Evolutionary conservation across 1,140 invertebrate species (phyloP), one percentile per base, ranked within the genome.

Genomic region (Ceratina calcarata): DNA sequence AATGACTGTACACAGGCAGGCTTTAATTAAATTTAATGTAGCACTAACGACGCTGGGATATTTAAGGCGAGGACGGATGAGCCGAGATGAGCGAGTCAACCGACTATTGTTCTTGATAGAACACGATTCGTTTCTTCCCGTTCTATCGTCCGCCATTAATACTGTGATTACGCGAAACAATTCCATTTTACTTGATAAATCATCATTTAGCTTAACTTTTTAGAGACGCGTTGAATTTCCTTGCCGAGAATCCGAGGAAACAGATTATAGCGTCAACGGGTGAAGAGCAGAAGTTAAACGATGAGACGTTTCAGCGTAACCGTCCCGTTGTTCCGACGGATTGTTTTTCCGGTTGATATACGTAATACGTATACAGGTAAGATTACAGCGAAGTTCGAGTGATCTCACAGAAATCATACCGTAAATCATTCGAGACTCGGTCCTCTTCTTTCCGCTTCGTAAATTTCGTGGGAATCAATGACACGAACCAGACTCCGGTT

Each of bases 1-100:
- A 70, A 60, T 55, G 61, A 12, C 13, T 49, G 45, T 57, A 27
- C 45, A 64, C 53, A 49, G 53, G 24, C 58, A 60, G 32, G 53
- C 51, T 84, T 60, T 78, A 83, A 84, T 84, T 69, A 62, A 83
- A 79, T 83, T 69, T 72, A 79, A 69, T 53, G 66, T 58, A 22
- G 10, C 37, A 6, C 3, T 7, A 16, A 8, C 32, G 22, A 49
- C 32, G 64, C 12, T 13, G 53, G 16, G 37, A 66, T 66, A 37
- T 66, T 37, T 57, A n/a, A 57, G 12, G 61, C 13, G 55, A n/a
- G 16, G 32, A 7, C 27, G 12, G 18, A n/a, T 12, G 13, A 27
- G 16, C 51, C 1, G 15, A 45, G 49, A 62, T n/a, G 15, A 20
- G 64, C 22, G 69, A 64, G n/a, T 70, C 27, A 15, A 37, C 12